phyloP scores from a whole-genome alignment of 2,797 vertebrate species.

The Nyctalus aviator region DNA sequence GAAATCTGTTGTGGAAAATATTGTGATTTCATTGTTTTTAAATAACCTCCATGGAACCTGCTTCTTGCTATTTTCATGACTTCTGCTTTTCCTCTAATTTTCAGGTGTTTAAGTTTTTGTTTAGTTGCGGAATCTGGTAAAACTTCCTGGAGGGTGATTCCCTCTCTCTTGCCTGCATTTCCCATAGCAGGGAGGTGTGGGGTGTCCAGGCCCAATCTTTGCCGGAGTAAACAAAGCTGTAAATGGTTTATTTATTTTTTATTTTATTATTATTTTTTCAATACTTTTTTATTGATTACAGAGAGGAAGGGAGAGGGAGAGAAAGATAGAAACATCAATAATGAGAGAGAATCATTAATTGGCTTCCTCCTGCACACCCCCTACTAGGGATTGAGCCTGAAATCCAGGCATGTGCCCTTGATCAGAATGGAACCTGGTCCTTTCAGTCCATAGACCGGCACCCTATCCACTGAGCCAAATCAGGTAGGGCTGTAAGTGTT shows the following conservation, averaged over 20 bases:
- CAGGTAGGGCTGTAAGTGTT: too few species aligned
- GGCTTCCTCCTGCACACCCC: too few species aligned
- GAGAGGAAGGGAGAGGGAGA: too few species aligned
- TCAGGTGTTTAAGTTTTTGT: slow-evolving; percentile 12
- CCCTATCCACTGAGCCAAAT: too few species aligned
- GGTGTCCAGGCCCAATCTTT: background rate
- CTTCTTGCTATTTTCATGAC: background rate
- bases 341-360: too few species aligned
- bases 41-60: slow-evolving; percentile 31
- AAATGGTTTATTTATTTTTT: slow-evolving; percentile 26
- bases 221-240: slow-evolving; percentile 61
- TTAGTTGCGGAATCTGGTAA: background rate
- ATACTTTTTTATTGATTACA: too few species aligned
- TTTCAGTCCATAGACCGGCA: too few species aligned
- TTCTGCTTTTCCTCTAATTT: background rate
- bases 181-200: background rate
- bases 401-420: too few species aligned
- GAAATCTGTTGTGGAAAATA: slow-evolving; percentile 75
- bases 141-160: background rate
- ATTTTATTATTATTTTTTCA: too few species aligned
- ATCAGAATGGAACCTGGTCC: too few species aligned
- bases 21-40: slow-evolving; percentile 71
- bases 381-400: too few species aligned
- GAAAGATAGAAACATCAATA: too few species aligned
- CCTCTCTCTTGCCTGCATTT: background rate